Evolutionary conservation across 2,888 invertebrate genomes (phyloP).

Genomic region (Isotomurus palustris): DNA sequence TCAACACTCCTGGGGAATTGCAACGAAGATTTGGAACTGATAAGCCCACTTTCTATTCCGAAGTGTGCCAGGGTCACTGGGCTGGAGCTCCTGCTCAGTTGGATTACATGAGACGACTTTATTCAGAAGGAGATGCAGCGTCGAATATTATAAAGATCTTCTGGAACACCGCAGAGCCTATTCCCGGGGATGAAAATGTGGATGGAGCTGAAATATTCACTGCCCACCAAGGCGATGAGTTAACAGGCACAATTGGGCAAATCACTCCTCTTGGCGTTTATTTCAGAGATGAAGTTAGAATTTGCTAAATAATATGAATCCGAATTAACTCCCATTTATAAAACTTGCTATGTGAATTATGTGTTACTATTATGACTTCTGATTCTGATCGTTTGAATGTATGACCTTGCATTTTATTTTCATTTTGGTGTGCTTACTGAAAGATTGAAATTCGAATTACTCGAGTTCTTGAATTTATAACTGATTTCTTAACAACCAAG

Average conservation of each 20-base stretch:
- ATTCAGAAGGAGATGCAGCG: neutral
- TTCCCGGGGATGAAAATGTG: conserved; percentile 7
- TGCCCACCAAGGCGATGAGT: neutral
- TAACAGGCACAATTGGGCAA: conserved; percentile 1
- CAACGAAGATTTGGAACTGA: conserved; percentile 4
- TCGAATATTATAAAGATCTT: conserved; percentile 8
- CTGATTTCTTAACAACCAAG: too few relatives aligned
- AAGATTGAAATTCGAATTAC: too few relatives aligned
- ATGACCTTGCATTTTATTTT: too few relatives aligned
- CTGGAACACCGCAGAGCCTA: conserved; percentile 7
- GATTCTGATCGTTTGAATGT: too few relatives aligned
- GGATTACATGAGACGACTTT: conserved; percentile 6
- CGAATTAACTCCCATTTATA: too few relatives aligned
- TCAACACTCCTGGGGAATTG: conserved; percentile 3
- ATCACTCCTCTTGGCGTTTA: conserved; percentile 4
- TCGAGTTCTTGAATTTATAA: too few relatives aligned
- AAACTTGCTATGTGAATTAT: too few relatives aligned
- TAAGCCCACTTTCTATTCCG: conserved; percentile 6
- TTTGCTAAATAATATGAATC: too few relatives aligned
- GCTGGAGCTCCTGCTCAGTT: conserved; percentile 3
- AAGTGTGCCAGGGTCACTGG: conserved; percentile 10
- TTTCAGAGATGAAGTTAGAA: too few relatives aligned
- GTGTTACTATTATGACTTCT: too few relatives aligned
- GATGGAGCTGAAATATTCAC: conserved; percentile 6
- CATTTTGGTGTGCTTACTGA: too few relatives aligned